A percentile compares a stretch with the other conserved stretches of the same genome.
Conservation (phyloP, 2,113 vertebrate species). For the Pteropus alecto region DNA sequence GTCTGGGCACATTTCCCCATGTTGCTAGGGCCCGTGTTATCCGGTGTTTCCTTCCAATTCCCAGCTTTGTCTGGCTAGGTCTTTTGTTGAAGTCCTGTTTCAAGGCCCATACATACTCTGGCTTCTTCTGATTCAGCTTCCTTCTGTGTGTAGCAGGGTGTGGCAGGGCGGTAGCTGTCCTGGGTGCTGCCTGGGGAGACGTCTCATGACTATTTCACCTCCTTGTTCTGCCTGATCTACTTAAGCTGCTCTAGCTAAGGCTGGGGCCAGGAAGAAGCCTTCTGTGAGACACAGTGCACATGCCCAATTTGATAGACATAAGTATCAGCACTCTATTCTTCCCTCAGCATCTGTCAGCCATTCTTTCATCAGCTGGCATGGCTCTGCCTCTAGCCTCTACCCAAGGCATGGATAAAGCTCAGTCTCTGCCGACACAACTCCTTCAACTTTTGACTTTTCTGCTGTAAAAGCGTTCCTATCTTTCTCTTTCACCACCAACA, state of each 20-base stretch:
- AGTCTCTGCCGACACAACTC: background rate
- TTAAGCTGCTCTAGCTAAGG: background rate
- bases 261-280: background rate
- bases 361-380: no score
- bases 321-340: background rate
- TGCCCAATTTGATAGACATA: background rate
- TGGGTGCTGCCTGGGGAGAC: background rate
- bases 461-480: background rate
- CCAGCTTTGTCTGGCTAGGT: background rate
- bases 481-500: background rate
- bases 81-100: background rate
- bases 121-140: background rate
- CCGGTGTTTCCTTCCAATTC: background rate
- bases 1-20: background rate
- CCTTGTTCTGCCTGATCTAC: background rate
- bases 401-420: accelerated
- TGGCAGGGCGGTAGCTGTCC: background rate
- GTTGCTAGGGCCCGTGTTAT: background rate
- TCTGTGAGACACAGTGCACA: background rate
- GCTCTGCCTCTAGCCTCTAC: background rate
- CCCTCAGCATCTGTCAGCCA: background rate
- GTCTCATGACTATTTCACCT: background rate
- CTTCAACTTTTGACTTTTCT: background rate
- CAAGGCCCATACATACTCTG: background rate
- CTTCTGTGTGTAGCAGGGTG: background rate